Base-by-base conservation (phyloP, 2,113 vertebrate genomes). In the Propithecus coquereli region DNA sequence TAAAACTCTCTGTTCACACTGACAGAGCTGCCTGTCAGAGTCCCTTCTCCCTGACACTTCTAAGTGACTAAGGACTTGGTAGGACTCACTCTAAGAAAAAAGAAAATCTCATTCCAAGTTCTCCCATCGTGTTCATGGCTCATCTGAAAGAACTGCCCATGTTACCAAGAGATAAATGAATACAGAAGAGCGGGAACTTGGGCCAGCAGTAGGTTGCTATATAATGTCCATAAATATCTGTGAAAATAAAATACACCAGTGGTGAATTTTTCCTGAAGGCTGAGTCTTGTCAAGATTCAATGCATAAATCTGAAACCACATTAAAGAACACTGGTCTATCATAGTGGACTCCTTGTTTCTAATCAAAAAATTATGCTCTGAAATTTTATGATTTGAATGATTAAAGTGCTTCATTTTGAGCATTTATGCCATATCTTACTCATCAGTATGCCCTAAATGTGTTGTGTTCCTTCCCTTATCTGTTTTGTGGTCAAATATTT, bases 1-100 rank as follows among this genome's bases (percentile, higher is more conserved):
- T 91, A 98, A 98, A 90, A 97, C 98, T 89, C 92, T 94, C 81
- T 90, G 47, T 92, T 98, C 90, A 96, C 23, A 10, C 73, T 97
- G 97, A 93, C 47, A 18, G 94, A 98, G 94, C 23, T 63, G 97
- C 82, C 85, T 96, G 45, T 96, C 93, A 97, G 70, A 74, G 23
- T 83, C 63, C 71, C 94, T 80, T 88, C 40, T 70, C 87, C 23
- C 25, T 86, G 79, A 91, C 86, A 94, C 27, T 76, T 23, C 1
- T 47, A 76, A 59, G 76, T 97, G 84, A 82, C 27, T 97, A 61
- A 97, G 57, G 89, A 96, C 81, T 22, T 94, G 16, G 2, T 6
- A 40, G 94, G 22, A 47, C 83, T 88, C n/a, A 65, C 47, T 47
- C 1, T 16, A 93, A 27, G 1, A 1, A 83, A 95, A 65, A 94